Evolutionary conservation across 2,797 vertebrate genomes (phyloP).

Genomic region (Thamnophis elegans): DNA sequence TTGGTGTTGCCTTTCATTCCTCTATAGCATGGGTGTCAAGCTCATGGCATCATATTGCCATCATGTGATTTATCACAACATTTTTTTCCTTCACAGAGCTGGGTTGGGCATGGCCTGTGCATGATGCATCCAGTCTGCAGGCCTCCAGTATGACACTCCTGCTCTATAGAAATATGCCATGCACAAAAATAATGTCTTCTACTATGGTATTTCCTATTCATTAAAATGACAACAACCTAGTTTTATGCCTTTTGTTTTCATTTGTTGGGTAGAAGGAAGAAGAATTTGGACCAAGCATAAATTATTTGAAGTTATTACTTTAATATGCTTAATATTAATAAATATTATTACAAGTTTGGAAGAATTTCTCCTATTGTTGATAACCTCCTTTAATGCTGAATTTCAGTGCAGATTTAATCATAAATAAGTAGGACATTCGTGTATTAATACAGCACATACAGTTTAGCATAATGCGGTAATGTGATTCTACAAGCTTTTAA

Average conservation of each 20-base stretch:
- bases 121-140: too few relatives aligned
- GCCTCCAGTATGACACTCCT: too few relatives aligned
- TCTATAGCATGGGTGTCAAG: too few relatives aligned
- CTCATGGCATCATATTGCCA: too few relatives aligned
- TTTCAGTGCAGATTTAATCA: not conserved
- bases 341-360: not conserved
- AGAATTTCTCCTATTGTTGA: not conserved
- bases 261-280: not conserved
- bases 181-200: not conserved
- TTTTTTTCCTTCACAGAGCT: too few relatives aligned
- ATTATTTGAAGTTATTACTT: not conserved
- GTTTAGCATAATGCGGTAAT: not conserved
- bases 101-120: too few relatives aligned
- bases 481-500: not conserved
- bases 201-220: not conserved
- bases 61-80: too few relatives aligned
- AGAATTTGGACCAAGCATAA: not conserved
- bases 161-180: not conserved
- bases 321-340: not conserved
- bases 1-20: not conserved
- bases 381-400: not conserved
- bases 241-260: not conserved
- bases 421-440: not conserved
- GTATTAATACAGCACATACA: not conserved
- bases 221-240: not conserved